Conservation (phyloP, 2,888 invertebrate genomes). For the Adela reaumurella region DNA sequence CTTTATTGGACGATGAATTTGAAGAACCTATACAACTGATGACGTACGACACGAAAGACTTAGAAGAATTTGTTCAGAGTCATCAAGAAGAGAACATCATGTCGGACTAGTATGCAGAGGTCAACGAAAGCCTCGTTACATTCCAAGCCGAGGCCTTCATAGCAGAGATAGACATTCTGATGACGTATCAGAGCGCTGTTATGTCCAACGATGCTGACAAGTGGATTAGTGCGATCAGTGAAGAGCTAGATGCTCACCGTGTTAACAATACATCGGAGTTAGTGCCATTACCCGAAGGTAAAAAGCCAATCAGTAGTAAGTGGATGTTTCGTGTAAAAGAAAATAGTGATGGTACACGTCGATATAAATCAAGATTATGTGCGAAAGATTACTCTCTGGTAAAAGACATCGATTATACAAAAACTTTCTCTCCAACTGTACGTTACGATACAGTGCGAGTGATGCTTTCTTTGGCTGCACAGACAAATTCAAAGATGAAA, state of each 20-base stretch:
- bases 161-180: slow-evolving; percentile 2
- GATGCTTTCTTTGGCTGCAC: neutral
- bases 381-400: neutral
- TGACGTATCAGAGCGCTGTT: slow-evolving; percentile 4
- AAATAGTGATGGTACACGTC: neutral
- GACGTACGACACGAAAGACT: neutral
- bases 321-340: neutral
- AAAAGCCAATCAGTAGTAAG: neutral
- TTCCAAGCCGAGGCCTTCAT: neutral
- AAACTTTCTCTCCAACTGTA: neutral
- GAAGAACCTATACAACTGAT: neutral
- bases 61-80: neutral
- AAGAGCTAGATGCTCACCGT: slow-evolving; percentile 6
- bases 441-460: neutral
- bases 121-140: neutral
- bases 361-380: neutral
- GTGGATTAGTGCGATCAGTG: slow-evolving; percentile 5
- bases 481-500: neutral
- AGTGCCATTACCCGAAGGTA: slow-evolving; percentile 3
- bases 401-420: neutral
- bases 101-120: neutral
- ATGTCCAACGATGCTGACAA: slow-evolving; percentile 5
- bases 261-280: slow-evolving; percentile 6
- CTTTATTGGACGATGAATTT: neutral
- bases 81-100: too few species aligned